phyloP scores from a whole-genome alignment of 2,888 invertebrate genomes.

The Steinernema hermaphroditum region DNA sequence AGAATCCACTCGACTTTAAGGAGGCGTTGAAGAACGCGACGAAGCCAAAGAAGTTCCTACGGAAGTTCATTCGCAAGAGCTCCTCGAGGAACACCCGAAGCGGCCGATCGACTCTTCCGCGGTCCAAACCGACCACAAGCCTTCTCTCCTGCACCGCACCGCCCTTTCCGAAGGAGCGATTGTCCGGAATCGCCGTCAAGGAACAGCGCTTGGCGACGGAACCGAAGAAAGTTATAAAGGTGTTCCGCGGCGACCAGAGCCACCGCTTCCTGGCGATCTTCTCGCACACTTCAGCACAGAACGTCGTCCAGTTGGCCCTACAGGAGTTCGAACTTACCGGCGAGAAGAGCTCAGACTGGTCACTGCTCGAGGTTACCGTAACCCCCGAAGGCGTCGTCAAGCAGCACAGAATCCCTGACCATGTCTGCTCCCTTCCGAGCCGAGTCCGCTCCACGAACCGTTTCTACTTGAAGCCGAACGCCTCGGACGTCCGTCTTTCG shows the following conservation, averaged over 20 bases:
- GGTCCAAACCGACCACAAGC: slow-evolving; percentile 67
- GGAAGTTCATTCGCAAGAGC: slow-evolving; percentile 1
- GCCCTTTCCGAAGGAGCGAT: too few relatives aligned
- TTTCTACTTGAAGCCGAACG: slow-evolving; percentile 94
- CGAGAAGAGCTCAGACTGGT: slow-evolving; percentile 73
- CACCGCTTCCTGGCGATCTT: slow-evolving; percentile 95
- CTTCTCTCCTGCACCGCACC: too few relatives aligned
- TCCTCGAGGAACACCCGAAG: not conserved
- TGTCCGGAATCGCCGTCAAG: slow-evolving; percentile 31
- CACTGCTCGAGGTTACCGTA: slow-evolving; percentile 88
- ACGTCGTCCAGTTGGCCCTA: slow-evolving; percentile 92
- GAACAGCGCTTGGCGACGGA: not conserved
- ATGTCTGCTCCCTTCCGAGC: slow-evolving; percentile 91
- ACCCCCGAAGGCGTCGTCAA: slow-evolving; percentile 84
- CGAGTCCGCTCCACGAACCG: slow-evolving; percentile 79
- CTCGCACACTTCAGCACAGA: slow-evolving; percentile 77
- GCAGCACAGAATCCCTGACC: slow-evolving; percentile 89
- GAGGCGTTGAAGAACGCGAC: slow-evolving; percentile 46
- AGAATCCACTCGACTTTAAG: slow-evolving; percentile 78
- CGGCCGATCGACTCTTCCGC: slow-evolving; percentile 28
- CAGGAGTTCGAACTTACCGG: slow-evolving; percentile 70
- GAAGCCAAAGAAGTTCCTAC: not conserved
- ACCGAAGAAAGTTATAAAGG: slow-evolving; percentile 93
- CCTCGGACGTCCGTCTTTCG: slow-evolving; percentile 90
- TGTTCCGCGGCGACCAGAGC: slow-evolving; percentile 83